These are phyloP conservation scores for Megalops cyprinoides DNA, from an alignment of 2,797 vertebrate genomes.

Conservation along the genomic window DNA sequence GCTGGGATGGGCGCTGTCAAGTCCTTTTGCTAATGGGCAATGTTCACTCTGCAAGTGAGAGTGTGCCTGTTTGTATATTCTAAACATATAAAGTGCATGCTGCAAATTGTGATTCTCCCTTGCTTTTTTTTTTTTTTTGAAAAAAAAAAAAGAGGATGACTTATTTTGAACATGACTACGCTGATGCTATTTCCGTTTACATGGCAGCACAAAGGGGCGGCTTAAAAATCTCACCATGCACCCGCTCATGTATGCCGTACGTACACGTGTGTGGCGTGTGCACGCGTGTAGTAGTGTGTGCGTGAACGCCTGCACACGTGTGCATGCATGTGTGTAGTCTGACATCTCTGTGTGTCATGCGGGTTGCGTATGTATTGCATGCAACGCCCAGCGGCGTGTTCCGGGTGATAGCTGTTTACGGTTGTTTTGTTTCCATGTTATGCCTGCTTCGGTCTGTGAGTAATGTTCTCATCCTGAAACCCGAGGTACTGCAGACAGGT, in stretches of 20 bases:
- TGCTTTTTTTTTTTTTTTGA: not conserved
- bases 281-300: not conserved
- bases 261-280: not conserved
- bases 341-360: not conserved
- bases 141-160: constrained; percentile 3
- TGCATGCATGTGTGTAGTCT: not conserved
- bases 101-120: constrained; percentile 7
- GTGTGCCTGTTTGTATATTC: constrained; percentile 73
- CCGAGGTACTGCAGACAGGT: no score
- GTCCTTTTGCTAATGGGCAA: constrained; percentile 80
- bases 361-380: not conserved
- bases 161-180: constrained; percentile 15
- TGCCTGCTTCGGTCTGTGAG: no score
- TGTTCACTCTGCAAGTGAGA: constrained; percentile 67
- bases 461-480: no score
- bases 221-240: not conserved
- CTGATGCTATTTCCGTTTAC: not conserved
- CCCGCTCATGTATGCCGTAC: not conserved
- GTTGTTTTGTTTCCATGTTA: no score
- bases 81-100: constrained; percentile 3
- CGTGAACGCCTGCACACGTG: not conserved
- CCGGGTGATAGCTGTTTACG: no score
- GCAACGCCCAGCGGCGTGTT: no score
- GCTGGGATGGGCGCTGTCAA: constrained; percentile 78
- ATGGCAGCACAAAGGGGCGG: not conserved